Evolutionary conservation across 2,113 vertebrate species (phyloP), one percentile per base, ranked within the genome.

Genomic region (Tragulus kanchil): DNA sequence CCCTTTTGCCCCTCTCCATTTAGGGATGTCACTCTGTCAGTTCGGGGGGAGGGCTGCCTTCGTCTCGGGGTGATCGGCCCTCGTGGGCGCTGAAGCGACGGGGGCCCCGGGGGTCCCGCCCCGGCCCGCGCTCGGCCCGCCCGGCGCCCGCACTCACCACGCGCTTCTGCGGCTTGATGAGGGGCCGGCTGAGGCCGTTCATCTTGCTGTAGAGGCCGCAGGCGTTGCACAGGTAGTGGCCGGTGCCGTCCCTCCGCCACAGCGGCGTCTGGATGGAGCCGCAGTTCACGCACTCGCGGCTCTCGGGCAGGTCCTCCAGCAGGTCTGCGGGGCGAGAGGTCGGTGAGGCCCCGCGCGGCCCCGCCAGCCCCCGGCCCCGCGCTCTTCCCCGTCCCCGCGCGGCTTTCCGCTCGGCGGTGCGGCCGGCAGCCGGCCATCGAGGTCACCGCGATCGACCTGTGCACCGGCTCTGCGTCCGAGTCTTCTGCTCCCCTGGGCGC

Each of bases 181-280:
- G 99, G 93, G 99, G 99, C 95, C 99, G 98, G 98, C 99, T 99
- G 93, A 99, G 99, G 50, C 99, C 99, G 97, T 99, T 99, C 99
- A 99, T 99, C 98, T 99, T 99, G 99, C 99, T 99, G 98, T 99
- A 99, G 73, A 99, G 99, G 96, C 99, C 99, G 97, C 99, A 99
- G 97, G 99, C 99, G 97, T 99, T 99, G 98, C 99, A 99, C 97
- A 99, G 99, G 98, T 99, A 99, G 99, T 99, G 99, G 6, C 99
- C 99, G 12, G 99, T 99, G 98, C 99, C 99, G 96, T 99, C 99
- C 93, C 99, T 99, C 98, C 99, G 99, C 99, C 99, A 99, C 14
- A 99, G 99, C 52, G 99, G 99, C 96, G 99, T 99, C 98, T 99
- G 99, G 98, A 99, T 99, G 98, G 99, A 99, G 95, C 99, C 99